A percentile compares a stretch with the other conserved stretches of the same genome.
These are phyloP conservation scores for Bellardia bayeri DNA, from an alignment of 2,888 invertebrate genomes.

Conservation along the genomic window DNA sequence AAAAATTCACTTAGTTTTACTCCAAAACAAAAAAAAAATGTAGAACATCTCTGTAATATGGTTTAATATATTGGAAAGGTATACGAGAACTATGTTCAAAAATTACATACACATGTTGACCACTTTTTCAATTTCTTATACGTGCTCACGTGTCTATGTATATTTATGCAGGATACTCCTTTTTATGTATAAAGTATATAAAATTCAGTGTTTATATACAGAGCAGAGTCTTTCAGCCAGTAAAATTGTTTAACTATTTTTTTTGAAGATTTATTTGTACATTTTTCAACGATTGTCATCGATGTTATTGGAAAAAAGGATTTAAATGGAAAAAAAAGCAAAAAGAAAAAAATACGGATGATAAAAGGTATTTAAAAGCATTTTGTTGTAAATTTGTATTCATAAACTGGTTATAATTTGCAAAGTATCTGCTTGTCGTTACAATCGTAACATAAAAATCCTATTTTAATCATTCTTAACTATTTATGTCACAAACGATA, in stretches of 20 bases:
- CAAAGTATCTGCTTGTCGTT: conserved; percentile 14
- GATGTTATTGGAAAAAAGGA: background rate
- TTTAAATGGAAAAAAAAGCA: conserved; percentile 7
- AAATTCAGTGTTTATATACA: background rate
- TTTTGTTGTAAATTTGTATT: conserved; percentile 52
- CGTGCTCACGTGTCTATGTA: background rate
- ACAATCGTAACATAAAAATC: conserved; percentile 18
- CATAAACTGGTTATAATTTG: conserved; percentile 36
- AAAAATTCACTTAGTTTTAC: background rate
- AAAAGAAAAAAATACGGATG: background rate
- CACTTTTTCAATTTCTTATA: conserved; percentile 22
- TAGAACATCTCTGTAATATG: conserved; percentile 9
- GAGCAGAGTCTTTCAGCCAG: background rate
- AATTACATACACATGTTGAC: background rate
- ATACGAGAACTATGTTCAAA: background rate
- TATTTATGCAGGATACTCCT: background rate
- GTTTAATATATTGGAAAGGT: conserved; percentile 37
- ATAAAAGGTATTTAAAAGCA: conserved; percentile 57
- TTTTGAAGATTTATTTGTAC: background rate
- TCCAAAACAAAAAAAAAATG: background rate
- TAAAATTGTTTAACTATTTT: background rate
- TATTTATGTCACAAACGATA: background rate
- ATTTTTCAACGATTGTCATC: background rate
- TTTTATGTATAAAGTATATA: background rate
- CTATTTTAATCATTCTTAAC: conserved; percentile 21